Evolutionary conservation across 2,888 invertebrate species (phyloP).

Genomic region (Strigamia transsilvanica): DNA sequence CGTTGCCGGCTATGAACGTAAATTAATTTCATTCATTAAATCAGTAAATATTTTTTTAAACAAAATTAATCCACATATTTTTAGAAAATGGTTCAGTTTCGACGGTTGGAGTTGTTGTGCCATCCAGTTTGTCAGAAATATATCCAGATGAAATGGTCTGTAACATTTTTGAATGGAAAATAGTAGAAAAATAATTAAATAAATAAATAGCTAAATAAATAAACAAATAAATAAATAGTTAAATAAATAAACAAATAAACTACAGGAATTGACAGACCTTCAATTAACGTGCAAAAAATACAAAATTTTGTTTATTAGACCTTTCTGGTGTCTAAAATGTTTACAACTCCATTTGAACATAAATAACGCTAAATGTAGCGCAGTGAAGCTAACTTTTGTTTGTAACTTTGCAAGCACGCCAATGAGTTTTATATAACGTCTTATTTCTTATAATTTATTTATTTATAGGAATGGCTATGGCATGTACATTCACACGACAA

Average conservation of each 20-base stretch:
- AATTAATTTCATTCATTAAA: conserved; percentile 8
- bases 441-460: not conserved
- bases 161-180: not conserved
- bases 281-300: no score
- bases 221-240: no score
- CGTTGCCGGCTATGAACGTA: conserved; percentile 58
- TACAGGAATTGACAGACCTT: no score
- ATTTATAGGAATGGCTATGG: conserved; percentile 71
- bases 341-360: no score
- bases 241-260: no score
- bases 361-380: no score
- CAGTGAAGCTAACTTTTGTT: no score
- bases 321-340: no score
- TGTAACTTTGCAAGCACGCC: no score
- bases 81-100: conserved; percentile 60
- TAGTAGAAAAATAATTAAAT: no score
- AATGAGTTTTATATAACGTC: not conserved
- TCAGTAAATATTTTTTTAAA: not conserved
- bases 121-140: conserved; percentile 61
- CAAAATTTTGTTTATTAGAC: no score
- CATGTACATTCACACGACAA: conserved; percentile 83
- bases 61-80: not conserved
- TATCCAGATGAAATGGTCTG: conserved; percentile 61
- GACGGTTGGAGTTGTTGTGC: conserved; percentile 60
- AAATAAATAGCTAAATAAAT: no score